Conservation (phyloP, 2,113 vertebrate species). For the Okapia johnstoni region DNA sequence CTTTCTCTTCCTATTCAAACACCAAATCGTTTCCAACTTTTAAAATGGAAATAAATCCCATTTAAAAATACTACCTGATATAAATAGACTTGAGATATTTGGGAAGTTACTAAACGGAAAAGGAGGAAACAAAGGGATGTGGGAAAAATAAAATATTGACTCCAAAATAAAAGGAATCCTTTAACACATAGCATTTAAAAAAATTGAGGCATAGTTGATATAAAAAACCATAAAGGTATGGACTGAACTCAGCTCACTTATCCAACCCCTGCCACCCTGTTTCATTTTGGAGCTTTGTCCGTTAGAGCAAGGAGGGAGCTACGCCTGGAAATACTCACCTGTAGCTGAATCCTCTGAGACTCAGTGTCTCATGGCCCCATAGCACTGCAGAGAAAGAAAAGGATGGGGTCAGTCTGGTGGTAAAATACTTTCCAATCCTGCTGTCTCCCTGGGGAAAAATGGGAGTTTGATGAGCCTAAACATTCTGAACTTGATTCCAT, state of each 20-base stretch:
- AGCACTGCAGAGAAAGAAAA: background rate
- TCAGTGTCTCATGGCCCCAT: fast-evolving
- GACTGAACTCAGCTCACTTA: background rate
- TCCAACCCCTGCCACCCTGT: no score
- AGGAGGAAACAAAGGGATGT: background rate
- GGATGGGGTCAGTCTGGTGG: no score
- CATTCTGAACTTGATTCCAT: background rate
- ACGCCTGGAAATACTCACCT: background rate
- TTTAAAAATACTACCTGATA: background rate
- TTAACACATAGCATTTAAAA: background rate
- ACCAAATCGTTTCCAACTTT: background rate
- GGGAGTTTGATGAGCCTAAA: background rate
- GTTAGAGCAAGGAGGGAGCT: background rate
- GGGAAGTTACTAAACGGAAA: background rate
- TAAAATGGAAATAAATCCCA: conserved; percentile 4
- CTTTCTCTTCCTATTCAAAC: background rate
- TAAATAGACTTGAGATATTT: background rate
- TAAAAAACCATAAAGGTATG: background rate
- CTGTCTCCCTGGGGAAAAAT: background rate
- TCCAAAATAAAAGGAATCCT: background rate
- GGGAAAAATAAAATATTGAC: background rate
- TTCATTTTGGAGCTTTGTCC: background rate
- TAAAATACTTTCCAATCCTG: background rate
- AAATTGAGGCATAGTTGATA: background rate
- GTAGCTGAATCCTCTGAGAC: fast-evolving